These are phyloP conservation scores for Sternarchorhynchus goeldii DNA, from an alignment of 2,797 vertebrate genomes.

Conservation along the genomic window DNA sequence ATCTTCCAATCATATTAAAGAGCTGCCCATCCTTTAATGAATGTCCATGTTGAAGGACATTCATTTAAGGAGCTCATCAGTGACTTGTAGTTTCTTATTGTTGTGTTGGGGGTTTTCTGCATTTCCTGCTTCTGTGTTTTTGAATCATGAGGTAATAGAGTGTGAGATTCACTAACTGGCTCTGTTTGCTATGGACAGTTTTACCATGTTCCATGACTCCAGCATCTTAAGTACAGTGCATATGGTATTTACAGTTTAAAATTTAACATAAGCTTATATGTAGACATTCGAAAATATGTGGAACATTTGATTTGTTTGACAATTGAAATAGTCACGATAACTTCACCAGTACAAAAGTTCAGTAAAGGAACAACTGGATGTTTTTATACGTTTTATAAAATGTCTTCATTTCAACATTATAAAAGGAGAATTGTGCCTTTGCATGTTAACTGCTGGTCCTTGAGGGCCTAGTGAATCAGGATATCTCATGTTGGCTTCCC, in stretches of 20 bases:
- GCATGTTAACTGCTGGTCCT: constrained; percentile 20
- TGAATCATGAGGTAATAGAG: neutral
- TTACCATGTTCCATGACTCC: too few species aligned
- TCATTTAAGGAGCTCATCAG: neutral
- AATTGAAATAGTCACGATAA: too few species aligned
- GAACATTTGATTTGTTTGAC: too few species aligned
- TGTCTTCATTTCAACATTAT: too few species aligned
- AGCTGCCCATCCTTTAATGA: neutral
- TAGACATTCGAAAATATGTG: too few species aligned
- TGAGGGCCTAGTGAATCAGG: constrained; percentile 26
- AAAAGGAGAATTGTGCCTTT: too few species aligned
- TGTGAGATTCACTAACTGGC: constrained; percentile 1
- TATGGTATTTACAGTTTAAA: neutral
- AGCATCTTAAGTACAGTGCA: neutral
- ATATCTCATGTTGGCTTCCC: constrained; percentile 47
- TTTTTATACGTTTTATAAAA: too few species aligned
- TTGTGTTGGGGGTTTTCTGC: neutral
- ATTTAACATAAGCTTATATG: too few species aligned
- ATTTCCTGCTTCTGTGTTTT: neutral
- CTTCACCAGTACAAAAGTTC: too few species aligned
- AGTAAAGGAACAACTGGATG: too few species aligned
- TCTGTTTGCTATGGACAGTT: neutral
- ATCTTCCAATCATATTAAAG: neutral
- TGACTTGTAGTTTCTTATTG: neutral
- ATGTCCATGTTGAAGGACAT: neutral